Evolutionary conservation across 2,888 invertebrate species (phyloP), one percentile per base, ranked within the genome.

Genomic region (Melipona bicolor): DNA sequence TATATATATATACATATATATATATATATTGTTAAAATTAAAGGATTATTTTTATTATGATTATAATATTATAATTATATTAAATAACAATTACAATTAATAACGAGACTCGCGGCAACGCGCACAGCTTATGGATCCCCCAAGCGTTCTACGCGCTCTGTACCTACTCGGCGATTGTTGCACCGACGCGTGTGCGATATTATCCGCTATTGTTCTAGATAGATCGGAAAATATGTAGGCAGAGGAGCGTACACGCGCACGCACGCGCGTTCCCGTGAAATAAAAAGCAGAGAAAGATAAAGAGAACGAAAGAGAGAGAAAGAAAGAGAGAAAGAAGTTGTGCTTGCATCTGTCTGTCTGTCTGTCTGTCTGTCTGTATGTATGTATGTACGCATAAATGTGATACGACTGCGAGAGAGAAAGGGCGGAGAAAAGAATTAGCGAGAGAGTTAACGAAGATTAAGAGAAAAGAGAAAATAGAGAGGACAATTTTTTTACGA

Each of bases 21-120:
- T 75, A 90, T 89, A 91, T 90, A 93, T 92, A 93, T 91, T 92
- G 93, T 93, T 93, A 92, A 92, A 92, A 88, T 90, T 92, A 91
- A 92, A 92, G 90, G 89, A 92, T 91, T 91, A 92, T 92, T 93
- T 92, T 92, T 93, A 91, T 93, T 92, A 92, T 90, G 85, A 88
- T 90, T 88, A 83, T 87, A 81, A 77, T 82, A 87, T 81, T 75
- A 76, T 85, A 70, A 86, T 85, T 78, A 67, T 85, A 79, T 76
- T 65, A 61, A 81, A 84, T 81, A 78, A 81, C 76, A 65, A 71
- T 70, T 75, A 81, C 52, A 62, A 75, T 77, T 71, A 81, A 61
- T 67, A n/a, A 50, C 50, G 62, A 32, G 36, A 69, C 69, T 70
- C 62, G 77, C 59, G 64, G 13, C 17, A n/a, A 70, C 32, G 62